Evolutionary conservation across 2,113 vertebrate genomes (phyloP), one percentile per base, ranked within the genome.

Genomic region (Gymnorhina tibicen): DNA sequence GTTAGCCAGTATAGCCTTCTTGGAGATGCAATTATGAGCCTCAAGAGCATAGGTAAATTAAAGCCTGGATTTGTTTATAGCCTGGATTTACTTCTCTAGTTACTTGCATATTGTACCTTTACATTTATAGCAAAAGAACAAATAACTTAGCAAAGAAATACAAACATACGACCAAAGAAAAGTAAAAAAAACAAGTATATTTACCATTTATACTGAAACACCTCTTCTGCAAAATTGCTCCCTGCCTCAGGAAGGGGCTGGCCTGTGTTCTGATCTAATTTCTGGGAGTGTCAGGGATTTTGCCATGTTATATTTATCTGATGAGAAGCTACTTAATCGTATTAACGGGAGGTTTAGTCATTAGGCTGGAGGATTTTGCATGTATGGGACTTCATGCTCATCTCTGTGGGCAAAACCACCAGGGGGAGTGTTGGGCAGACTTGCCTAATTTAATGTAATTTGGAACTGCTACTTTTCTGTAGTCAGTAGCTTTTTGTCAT

Each of bases 251-350:
- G 70, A 98, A 97, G 46, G 79, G 91, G 28, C 69, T 88, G 27
- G 89, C 30, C 93, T 96, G 97, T 87, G 77, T 87, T 96, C 95
- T 98, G 95, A 84, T 95, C 95, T 97, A 92, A 93, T 95, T 97
- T 83, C 93, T 76, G 76, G 85, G 92, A 16, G 77, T 86, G 97
- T 78, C 95, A 91, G 86, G 94, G 97, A 98, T 97, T 98, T 98
- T 97, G 83, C 73, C 58, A 93, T 96, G 93, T 96, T 93, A 96
- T 96, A 58, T 88, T 97, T 97, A 98, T 96, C 97, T 97, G 97
- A 97, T 98, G 97, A 98, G 98, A 96, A 97, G 96, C 93, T 89
- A 89, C 81, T 97, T 98, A 98, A 98, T 98, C 97, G 96, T 97
- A 97, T 98, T 98, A 98, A 92, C 11, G 11, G 87, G 93, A 83